Conservation (phyloP, 1,140 invertebrate genomes). For the Heterodera carotae region DNA sequence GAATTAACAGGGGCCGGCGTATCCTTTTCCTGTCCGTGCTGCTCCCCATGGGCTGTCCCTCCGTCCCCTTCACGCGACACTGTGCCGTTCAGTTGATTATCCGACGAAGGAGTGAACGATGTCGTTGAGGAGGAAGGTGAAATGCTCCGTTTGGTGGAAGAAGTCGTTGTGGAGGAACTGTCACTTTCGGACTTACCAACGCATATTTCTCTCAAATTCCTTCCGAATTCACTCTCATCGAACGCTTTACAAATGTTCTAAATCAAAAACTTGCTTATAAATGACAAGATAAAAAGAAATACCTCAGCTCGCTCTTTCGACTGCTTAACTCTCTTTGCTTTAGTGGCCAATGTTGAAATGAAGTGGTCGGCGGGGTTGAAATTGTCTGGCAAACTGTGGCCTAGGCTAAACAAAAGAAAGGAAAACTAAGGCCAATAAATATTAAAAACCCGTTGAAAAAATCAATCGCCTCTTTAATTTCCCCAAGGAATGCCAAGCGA, state of each 20-base stretch:
- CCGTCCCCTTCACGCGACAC: neutral
- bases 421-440: neutral
- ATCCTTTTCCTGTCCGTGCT: neutral
- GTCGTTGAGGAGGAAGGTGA: neutral
- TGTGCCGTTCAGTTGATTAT: constrained; percentile 10
- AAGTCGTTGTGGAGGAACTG: constrained; percentile 13
- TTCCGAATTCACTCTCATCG: constrained; percentile 41
- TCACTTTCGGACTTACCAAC: neutral
- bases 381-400: constrained; percentile 72
- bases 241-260: constrained; percentile 69
- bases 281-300: neutral
- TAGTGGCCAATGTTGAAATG: constrained; percentile 84
- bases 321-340: constrained; percentile 78
- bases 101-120: neutral
- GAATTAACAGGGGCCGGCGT: neutral
- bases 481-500: constrained; percentile 83
- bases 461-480: constrained; percentile 71
- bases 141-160: neutral
- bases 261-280: constrained; percentile 67
- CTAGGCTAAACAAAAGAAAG: constrained; percentile 51
- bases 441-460: constrained; percentile 31
- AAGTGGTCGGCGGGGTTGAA: constrained; percentile 95
- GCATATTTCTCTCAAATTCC: constrained; percentile 11
- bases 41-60: neutral
- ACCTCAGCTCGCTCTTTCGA: constrained; percentile 65